A percentile compares a stretch with the other conserved stretches of the same genome.
Evolutionary conservation across 2,888 invertebrate genomes (phyloP).

Genomic region (Seira ritae): DNA sequence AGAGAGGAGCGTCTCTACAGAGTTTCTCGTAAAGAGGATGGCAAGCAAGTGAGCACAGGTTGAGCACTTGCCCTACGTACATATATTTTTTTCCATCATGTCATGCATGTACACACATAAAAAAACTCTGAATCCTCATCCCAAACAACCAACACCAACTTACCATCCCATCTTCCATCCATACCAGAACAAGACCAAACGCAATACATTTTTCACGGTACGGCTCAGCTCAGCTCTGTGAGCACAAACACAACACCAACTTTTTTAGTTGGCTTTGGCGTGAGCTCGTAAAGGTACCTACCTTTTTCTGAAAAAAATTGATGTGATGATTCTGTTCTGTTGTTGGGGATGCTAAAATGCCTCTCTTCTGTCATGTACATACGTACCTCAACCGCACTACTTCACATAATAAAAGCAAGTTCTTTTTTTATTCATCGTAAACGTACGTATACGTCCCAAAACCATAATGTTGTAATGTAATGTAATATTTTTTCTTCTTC

Average conservation of each 20-base stretch:
- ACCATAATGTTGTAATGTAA: not conserved
- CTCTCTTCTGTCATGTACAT: no score
- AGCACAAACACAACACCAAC: not conserved
- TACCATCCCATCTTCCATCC: not conserved
- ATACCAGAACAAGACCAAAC: not conserved
- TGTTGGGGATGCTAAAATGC: not conserved
- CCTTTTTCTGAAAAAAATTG: no score
- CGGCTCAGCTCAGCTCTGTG: not conserved
- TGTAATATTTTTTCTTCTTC: not conserved
- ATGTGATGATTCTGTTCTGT: not conserved
- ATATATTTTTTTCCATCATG: slow-evolving; percentile 28
- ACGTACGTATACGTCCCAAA: not conserved
- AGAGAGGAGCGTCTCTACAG: not conserved
- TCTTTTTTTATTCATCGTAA: not conserved
- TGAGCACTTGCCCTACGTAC: slow-evolving; percentile 41
- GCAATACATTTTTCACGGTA: slow-evolving; percentile 1
- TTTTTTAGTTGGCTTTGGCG: not conserved
- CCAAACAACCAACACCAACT: slow-evolving; percentile 26
- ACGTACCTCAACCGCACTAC: not conserved
- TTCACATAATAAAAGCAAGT: not conserved
- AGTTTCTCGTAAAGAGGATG: slow-evolving; percentile 44
- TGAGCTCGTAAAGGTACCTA: not conserved
- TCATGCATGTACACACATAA: no score
- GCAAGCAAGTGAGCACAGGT: slow-evolving; percentile 65
- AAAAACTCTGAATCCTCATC: not conserved